phyloP scores from a whole-genome alignment of 2,888 invertebrate genomes.

The Megastigmus dorsalis region DNA sequence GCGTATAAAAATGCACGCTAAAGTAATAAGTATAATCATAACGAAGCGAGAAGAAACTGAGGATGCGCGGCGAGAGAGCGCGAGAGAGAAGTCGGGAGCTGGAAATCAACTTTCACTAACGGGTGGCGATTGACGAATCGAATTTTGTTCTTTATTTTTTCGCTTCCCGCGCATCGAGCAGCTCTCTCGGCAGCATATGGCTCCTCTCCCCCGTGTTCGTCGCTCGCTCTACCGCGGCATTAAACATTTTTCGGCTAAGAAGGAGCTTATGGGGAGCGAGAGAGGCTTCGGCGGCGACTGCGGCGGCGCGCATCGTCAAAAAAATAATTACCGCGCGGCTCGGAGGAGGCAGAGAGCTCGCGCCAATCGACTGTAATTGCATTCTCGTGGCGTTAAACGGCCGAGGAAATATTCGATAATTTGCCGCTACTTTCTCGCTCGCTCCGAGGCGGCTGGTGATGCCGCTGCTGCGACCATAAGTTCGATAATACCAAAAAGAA shows the following conservation, averaged over 20 bases:
- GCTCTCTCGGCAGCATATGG: not conserved
- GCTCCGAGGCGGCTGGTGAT: not conserved
- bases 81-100: not conserved
- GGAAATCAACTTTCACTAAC: conserved; percentile 49
- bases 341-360: too few species aligned
- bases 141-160: too few species aligned
- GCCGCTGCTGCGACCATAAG: not conserved
- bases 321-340: conserved; percentile 43
- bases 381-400: conserved; percentile 56
- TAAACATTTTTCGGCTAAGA: too few species aligned
- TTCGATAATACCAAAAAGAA: conserved; percentile 35
- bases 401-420: conserved; percentile 60
- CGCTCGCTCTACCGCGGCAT: too few species aligned
- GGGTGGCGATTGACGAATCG: conserved; percentile 48
- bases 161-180: not conserved
- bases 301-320: conserved; percentile 7
- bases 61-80: not conserved
- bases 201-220: not conserved
- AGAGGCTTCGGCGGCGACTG: not conserved
- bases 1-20: not conserved
- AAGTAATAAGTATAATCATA: conserved; percentile 37
- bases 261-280: too few species aligned
- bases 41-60: not conserved
- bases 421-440: conserved; percentile 53
- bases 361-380: conserved; percentile 40